Conservation (phyloP, 1,140 invertebrate genomes). For the Pseudomyrmex gracilis region DNA sequence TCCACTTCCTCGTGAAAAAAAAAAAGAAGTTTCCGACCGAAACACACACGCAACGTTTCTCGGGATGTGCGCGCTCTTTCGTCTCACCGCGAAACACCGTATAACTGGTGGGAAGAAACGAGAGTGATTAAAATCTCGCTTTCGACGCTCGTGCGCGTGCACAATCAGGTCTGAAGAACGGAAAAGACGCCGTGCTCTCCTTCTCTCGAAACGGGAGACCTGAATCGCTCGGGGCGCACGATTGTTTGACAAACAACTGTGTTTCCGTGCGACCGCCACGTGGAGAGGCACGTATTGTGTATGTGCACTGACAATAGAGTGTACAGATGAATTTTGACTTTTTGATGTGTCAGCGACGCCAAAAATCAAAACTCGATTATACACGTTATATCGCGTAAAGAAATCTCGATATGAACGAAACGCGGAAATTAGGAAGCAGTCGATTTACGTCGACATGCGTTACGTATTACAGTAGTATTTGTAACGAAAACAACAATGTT, state of each 20-base stretch:
- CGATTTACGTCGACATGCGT: too few species aligned
- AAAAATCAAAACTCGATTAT: too few species aligned
- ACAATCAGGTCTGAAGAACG: not conserved
- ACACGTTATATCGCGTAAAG: too few species aligned
- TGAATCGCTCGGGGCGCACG: not conserved
- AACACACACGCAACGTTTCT: slow-evolving; percentile 15
- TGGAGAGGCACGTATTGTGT: slow-evolving; percentile 16
- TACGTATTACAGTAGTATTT: too few species aligned
- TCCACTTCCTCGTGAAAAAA: too few species aligned
- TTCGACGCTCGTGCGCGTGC: slow-evolving; percentile 26
- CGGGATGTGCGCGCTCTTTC: not conserved
- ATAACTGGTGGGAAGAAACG: slow-evolving; percentile 35
- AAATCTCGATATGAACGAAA: too few species aligned
- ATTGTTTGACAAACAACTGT: slow-evolving; percentile 53
- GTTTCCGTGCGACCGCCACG: not conserved
- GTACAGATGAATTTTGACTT: too few species aligned
- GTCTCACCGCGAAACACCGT: not conserved
- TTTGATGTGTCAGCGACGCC: too few species aligned
- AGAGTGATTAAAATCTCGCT: slow-evolving; percentile 57
- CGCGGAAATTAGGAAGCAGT: too few species aligned
- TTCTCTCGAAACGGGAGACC: slow-evolving; percentile 50
- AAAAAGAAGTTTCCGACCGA: not conserved
- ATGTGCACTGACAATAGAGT: not conserved
- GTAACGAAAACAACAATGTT: too few species aligned
- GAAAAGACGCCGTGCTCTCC: slow-evolving; percentile 10